Percentiles rank a stretch among this genome's conserved stretches.
Conservation (phyloP, 2,888 invertebrate species). For the Drosophila siamana region DNA sequence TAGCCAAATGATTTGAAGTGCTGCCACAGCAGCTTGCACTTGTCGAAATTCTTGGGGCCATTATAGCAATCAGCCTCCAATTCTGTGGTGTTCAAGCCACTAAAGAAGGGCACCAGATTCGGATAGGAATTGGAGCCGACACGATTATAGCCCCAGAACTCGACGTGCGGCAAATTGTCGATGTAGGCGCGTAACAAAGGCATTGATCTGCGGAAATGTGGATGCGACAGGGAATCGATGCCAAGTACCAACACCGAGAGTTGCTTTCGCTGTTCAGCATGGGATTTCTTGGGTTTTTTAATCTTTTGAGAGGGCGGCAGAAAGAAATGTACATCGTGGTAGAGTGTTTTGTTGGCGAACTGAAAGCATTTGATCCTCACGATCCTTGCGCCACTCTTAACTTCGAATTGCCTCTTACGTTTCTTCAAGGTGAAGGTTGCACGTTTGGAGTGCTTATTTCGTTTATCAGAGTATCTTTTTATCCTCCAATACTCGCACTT, state of each 20-base stretch:
- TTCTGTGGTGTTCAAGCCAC: constrained; percentile 7
- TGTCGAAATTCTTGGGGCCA: not conserved
- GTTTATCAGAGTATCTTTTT: too few relatives aligned
- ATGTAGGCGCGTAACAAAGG: constrained; percentile 2
- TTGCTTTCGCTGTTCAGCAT: too few relatives aligned
- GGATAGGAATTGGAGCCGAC: constrained; percentile 17
- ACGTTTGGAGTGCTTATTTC: too few relatives aligned
- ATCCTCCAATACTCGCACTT: too few relatives aligned
- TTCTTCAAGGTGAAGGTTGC: too few relatives aligned
- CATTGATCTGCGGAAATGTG: constrained; percentile 15
- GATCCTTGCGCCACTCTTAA: too few relatives aligned
- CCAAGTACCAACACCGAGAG: constrained; percentile 17
- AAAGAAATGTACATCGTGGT: constrained; percentile 25
- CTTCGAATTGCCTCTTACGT: too few relatives aligned
- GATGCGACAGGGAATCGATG: constrained; percentile 21
- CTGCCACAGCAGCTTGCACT: constrained; percentile 6
- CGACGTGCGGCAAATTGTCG: constrained; percentile 5
- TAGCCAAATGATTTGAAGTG: constrained; percentile 8
- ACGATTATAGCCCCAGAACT: constrained; percentile 29
- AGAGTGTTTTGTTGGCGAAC: not conserved
- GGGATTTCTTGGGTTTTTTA: too few relatives aligned
- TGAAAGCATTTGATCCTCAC: too few relatives aligned
- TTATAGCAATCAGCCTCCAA: not conserved
- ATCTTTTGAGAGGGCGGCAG: not conserved
- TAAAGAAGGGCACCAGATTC: constrained; percentile 16